Evolutionary conservation across 1,140 invertebrate genomes (phyloP), one percentile per base, ranked within the genome.

Genomic region (Proales similis): DNA sequence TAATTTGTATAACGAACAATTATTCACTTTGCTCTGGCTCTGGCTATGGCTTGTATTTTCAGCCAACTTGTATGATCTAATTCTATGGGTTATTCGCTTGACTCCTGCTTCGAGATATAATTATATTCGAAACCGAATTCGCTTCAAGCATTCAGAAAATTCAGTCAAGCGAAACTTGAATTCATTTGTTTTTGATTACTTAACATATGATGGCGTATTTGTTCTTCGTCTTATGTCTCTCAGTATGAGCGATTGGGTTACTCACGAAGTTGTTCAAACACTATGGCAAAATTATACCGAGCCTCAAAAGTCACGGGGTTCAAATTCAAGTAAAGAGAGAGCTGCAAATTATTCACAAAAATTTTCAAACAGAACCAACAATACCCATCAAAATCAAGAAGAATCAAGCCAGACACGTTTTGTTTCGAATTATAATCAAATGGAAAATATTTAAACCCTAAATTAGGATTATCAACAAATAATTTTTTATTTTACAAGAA

Each of bases 241-340:
- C 61, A 79, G 79, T 67, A 75, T 78, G 62, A 78, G 79, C 57
- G 77, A 79, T 65, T 78, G 80, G 32, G 70, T 79, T 49, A 76
- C 78, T 19, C 77, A 75, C 7, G 78, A 79, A 68, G 67, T 79
- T 46, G 71, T 79, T 48, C 70, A 76, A 22, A 75, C 76, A 48
- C 65, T 79, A 19, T 79, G 78, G 78, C 69, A 72, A 51, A 68
- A 72, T 60, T 75, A 72, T 57, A 57, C 51, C 17, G 51, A 57
- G 3, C 26, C 24, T n/a, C n/a, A n/a, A n/a, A n/a, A n/a, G n/a
- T n/a, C n/a, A n/a, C n/a, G n/a, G n/a, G n/a, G n/a, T n/a, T n/a
- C n/a, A n/a, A n/a, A n/a, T n/a, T n/a, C n/a, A n/a, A n/a, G n/a
- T n/a, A n/a, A n/a, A n/a, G n/a, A n/a, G n/a, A n/a, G n/a, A n/a